Evolutionary conservation across 2,797 vertebrate genomes (phyloP).

Genomic region (Chrosomus eos): DNA sequence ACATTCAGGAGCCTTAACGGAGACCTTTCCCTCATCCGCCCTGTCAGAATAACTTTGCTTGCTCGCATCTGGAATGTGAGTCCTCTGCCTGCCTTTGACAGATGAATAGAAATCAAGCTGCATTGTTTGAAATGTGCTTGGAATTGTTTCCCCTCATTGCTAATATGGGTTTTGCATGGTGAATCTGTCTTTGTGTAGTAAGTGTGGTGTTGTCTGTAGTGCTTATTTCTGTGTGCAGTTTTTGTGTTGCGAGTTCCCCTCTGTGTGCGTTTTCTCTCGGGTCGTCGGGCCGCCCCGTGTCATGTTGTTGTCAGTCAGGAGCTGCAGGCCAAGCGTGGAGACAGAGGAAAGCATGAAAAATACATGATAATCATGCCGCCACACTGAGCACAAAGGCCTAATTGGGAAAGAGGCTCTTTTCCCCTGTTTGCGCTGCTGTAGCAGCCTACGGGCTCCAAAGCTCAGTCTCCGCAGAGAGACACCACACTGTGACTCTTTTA

Average conservation of each 20-base stretch:
- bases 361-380: constrained; percentile 74
- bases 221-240: constrained; percentile 37
- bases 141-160: constrained; percentile 55
- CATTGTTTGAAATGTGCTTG: constrained; percentile 58
- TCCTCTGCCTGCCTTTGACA: constrained; percentile 54
- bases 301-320: constrained; percentile 68
- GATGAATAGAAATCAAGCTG: constrained; percentile 64
- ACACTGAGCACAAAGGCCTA: constrained; percentile 69
- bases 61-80: constrained; percentile 65
- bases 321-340: constrained; percentile 70
- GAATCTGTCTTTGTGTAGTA: constrained; percentile 27
- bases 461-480: constrained; percentile 40
- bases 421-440: constrained; percentile 58
- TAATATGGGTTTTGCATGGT: constrained; percentile 33
- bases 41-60: constrained; percentile 81
- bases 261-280: constrained; percentile 40
- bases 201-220: constrained; percentile 22
- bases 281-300: constrained; percentile 52
- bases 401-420: constrained; percentile 63
- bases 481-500: constrained; percentile 60
- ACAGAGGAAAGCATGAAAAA: constrained; percentile 73
- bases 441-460: constrained; percentile 46
- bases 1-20: constrained; percentile 81
- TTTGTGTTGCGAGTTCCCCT: constrained; percentile 37
- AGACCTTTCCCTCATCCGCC: constrained; percentile 62